Base-by-base conservation (phyloP, 2,888 invertebrate genomes). In the Coelopa pilipes region DNA sequence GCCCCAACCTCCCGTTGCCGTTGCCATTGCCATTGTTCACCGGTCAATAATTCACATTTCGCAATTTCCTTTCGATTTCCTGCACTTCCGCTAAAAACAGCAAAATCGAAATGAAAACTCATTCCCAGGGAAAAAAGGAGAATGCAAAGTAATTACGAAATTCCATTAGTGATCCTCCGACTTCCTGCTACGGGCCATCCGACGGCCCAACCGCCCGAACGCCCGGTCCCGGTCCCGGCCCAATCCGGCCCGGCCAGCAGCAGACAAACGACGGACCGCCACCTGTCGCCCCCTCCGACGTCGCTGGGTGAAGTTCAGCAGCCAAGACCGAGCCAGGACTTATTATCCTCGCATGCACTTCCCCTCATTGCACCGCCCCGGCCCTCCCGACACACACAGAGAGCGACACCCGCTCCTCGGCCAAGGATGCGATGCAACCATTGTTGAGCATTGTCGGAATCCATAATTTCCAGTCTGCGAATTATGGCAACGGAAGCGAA, bases 81-180 rank as follows among this genome's bases (percentile, higher is more conserved):
- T 70, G 15, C 17, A 24, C 49, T 70, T 60, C 70, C 47, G 47
- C n/a, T 47, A 21, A 49, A 60, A 17, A 45, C 7, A 15, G 49
- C 34, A 45, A 59, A 69, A 19, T 53, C 50, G 15, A 60, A 70
- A 60, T 70, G 70, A 63, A 50, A 70, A 70, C 62, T 63, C 70
- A 70, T 70, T 50, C 45, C 53, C 10, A 55, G 50, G 24, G 13
- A 19, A 24, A 50, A n/a, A 50, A 49, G 21, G 50, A 57, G 53
- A 70, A 70, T 62, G 70, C 53, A 62, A 70, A 70, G 70, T 70
- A 70, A 70, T 70, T 70, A 70, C 70, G 45, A 70, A 70, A 70
- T 70, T 70, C 70, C 70, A 70, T 70, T 70, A 63, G 69, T 19
- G 17, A 62, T 24, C 70, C 11, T 50, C 24, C 50, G 34, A 50